Evolutionary conservation across 2,797 vertebrate species (phyloP).

Genomic region (Hoplostethus atlanticus): DNA sequence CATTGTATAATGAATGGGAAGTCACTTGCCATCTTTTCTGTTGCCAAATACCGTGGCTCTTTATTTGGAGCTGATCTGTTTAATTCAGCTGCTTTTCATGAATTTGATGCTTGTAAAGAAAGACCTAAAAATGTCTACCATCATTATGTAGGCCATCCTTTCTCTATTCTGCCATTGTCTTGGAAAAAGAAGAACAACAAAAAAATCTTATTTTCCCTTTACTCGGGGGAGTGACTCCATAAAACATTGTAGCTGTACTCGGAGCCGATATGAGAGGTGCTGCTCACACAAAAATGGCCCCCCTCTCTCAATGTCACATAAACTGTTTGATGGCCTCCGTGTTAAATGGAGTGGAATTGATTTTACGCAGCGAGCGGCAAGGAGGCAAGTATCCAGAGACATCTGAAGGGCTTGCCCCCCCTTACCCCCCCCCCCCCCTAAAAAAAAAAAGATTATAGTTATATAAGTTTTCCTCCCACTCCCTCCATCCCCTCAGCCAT

Average conservation of each 20-base stretch:
- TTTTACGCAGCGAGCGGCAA: conserved; percentile 72
- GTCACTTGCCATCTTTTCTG: conserved; percentile 14
- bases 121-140: conserved; percentile 56
- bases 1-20: background rate
- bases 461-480: conserved; percentile 85
- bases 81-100: conserved; percentile 43
- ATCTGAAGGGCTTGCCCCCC: conserved; percentile 66
- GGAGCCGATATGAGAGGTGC: conserved; percentile 37
- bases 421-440: background rate
- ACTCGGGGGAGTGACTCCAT: conserved; percentile 39
- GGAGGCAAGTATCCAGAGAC: conserved; percentile 58
- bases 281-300: conserved; percentile 32
- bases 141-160: conserved; percentile 61
- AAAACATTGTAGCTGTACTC: conserved; percentile 54
- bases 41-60: conserved; percentile 2
- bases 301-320: conserved; percentile 68
- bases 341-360: conserved; percentile 78
- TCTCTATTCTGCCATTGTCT: conserved; percentile 43
- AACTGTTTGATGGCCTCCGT: conserved; percentile 63
- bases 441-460: conserved; percentile 75
- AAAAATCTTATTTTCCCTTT: conserved; percentile 6
- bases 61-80: conserved; percentile 23
- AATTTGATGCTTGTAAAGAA: conserved; percentile 16
- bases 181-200: conserved; percentile 21
- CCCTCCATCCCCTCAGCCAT: conserved; percentile 73